Evolutionary conservation across 2,797 vertebrate genomes (phyloP).

Genomic region (Sternarchorhynchus goeldii): DNA sequence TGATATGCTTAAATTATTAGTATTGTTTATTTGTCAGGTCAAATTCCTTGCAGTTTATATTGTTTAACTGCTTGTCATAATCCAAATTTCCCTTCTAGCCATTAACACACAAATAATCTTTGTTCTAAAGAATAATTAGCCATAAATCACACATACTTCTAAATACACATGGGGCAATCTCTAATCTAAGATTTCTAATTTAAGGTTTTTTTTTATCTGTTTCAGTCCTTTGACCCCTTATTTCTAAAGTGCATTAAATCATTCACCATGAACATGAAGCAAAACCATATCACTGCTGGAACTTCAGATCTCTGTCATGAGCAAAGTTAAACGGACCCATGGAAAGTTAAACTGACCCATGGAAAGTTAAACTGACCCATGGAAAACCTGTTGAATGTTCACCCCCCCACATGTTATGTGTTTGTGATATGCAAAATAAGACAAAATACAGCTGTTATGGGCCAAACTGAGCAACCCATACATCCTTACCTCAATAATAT

Average conservation of each 20-base stretch:
- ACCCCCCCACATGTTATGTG: too few relatives aligned
- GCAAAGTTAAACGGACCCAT: neutral
- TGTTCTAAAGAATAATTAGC: neutral
- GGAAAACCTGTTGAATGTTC: too few relatives aligned
- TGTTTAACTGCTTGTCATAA: too few relatives aligned
- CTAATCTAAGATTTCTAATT: slow-evolving; percentile 11
- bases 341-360: neutral
- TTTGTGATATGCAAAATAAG: too few relatives aligned
- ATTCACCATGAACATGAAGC: slow-evolving; percentile 11
- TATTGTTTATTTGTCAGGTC: too few relatives aligned
- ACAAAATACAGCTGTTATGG: too few relatives aligned
- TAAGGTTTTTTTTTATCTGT: slow-evolving; percentile 1
- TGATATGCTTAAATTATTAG: too few relatives aligned
- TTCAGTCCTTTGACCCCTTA: neutral
- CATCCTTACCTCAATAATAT: too few relatives aligned
- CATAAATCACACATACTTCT: neutral
- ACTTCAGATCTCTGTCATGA: neutral
- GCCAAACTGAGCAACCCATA: too few relatives aligned
- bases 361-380: neutral
- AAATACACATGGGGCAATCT: neutral
- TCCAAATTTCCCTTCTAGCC: too few relatives aligned
- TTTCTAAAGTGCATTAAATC: slow-evolving; percentile 21
- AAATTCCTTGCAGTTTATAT: too few relatives aligned
- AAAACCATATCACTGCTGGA: neutral
- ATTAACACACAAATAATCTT: too few relatives aligned